A percentile compares a stretch with the other conserved stretches of the same genome.
phyloP scores from a whole-genome alignment of 2,797 vertebrate genomes.

The Pteropus rufus region DNA sequence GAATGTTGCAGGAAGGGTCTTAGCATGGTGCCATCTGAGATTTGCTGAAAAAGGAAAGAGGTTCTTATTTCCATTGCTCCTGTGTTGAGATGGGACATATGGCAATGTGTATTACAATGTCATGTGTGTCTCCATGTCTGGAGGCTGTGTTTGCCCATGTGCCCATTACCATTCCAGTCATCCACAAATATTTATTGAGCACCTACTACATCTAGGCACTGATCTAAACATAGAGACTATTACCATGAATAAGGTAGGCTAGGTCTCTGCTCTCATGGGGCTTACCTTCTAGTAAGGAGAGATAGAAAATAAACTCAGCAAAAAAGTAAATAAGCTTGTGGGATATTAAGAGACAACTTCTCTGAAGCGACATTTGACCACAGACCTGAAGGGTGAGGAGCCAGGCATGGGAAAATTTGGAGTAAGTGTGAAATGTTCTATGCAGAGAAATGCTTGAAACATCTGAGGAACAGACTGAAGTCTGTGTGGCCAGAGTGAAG shows the following conservation, averaged over 20 bases:
- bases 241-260: slow-evolving; percentile 8
- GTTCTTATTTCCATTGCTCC: neutral
- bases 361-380: neutral
- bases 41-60: neutral
- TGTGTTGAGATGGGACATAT: neutral
- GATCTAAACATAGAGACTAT: neutral
- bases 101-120: neutral
- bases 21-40: neutral
- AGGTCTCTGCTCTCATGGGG: neutral
- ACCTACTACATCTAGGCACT: neutral
- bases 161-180: neutral
- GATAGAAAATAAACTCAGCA: neutral
- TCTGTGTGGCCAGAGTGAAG: neutral
- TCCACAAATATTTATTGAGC: neutral
- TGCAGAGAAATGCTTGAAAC: neutral
- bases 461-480: neutral
- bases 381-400: neutral
- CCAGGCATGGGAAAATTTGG: neutral
- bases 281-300: slow-evolving; percentile 13
- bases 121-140: neutral
- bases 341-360: neutral
- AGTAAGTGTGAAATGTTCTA: neutral
- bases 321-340: neutral
- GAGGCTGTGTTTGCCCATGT: neutral
- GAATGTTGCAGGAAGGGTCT: neutral